phyloP scores from a whole-genome alignment of 2,113 vertebrate genomes.

The Climacteris rufus region DNA sequence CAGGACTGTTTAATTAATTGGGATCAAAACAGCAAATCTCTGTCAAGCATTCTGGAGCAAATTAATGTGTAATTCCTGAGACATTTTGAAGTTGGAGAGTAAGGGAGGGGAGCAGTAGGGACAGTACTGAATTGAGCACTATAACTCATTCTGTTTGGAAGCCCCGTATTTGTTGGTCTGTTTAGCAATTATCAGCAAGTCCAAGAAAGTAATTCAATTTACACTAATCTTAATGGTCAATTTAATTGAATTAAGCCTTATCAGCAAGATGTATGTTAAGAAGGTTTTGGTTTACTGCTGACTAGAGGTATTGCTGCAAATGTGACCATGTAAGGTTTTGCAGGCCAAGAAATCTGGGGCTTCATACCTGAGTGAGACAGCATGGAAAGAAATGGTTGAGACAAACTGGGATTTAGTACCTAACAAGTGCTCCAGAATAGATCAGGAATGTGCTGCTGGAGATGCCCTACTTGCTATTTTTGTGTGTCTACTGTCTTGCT shows the following conservation, averaged over 20 bases:
- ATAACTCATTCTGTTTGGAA: not conserved
- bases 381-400: not conserved
- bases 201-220: not conserved
- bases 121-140: not conserved
- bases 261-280: not conserved
- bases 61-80: not conserved
- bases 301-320: not conserved
- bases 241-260: slow-evolving; percentile 21
- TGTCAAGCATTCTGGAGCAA: not conserved
- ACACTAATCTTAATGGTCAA: not conserved
- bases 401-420: not conserved
- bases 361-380: not conserved
- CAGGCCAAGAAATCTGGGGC: not conserved
- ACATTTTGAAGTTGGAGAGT: not conserved
- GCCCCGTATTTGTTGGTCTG: not conserved
- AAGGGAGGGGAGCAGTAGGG: not conserved
- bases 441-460: not conserved
- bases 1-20: not conserved
- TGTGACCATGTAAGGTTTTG: not conserved
- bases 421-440: not conserved
- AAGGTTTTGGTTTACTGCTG: not conserved
- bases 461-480: not conserved
- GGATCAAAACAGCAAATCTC: not conserved
- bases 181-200: not conserved
- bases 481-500: not conserved